Percentiles rank a stretch among this genome's conserved stretches.
Evolutionary conservation across 2,797 vertebrate genomes (phyloP).

Genomic region (Sebastes goodei): DNA sequence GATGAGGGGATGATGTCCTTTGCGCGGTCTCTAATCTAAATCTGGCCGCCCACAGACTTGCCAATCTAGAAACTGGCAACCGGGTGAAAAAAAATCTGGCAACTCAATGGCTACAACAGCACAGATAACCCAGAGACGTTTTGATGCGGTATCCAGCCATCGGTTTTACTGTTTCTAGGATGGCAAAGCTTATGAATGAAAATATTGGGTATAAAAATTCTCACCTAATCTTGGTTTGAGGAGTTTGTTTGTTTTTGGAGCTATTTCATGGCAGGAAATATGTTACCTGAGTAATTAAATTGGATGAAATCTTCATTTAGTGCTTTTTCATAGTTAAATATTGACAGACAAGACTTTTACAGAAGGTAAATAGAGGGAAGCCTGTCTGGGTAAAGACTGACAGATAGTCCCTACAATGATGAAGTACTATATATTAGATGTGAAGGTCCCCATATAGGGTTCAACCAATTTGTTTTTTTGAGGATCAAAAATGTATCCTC

Average conservation of each 20-base stretch:
- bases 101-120: background rate
- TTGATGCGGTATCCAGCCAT: constrained; percentile 2
- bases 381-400: background rate
- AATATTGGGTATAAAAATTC: background rate
- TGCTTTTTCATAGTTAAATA: background rate
- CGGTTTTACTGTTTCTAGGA: constrained; percentile 3
- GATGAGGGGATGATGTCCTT: constrained; percentile 62
- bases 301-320: background rate
- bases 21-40: constrained; percentile 58
- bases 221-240: background rate
- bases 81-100: constrained; percentile 43
- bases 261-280: background rate
- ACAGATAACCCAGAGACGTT: background rate
- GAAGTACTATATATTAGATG: background rate
- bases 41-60: constrained; percentile 44
- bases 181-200: constrained; percentile 1
- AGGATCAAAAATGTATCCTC: background rate
- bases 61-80: constrained; percentile 56
- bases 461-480: background rate
- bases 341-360: background rate
- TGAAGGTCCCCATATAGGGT: background rate
- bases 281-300: background rate
- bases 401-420: background rate
- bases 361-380: background rate
- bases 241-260: constrained; percentile 2